phyloP scores from a whole-genome alignment of 1,140 invertebrate genomes.

The Anagrus nilaparvatae region DNA sequence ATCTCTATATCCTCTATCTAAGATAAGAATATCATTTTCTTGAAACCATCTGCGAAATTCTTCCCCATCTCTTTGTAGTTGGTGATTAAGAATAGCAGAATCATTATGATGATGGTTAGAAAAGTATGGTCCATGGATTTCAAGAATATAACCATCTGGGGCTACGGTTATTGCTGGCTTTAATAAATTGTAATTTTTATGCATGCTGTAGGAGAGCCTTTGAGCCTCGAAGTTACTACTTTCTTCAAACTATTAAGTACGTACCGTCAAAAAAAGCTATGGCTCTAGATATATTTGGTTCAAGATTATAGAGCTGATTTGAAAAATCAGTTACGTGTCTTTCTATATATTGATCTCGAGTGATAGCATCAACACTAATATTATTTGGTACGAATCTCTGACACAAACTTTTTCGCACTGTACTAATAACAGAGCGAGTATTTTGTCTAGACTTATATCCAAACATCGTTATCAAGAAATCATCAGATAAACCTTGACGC shows the following conservation, averaged over 20 bases:
- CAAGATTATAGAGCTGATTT: slow-evolving; percentile 10
- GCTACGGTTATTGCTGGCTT: slow-evolving; percentile 9
- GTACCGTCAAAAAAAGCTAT: slow-evolving; percentile 9
- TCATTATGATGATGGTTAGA: slow-evolving; percentile 12
- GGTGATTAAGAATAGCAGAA: slow-evolving; percentile 9
- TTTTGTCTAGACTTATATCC: too few species aligned
- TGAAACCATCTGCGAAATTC: slow-evolving; percentile 10
- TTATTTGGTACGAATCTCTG: too few species aligned
- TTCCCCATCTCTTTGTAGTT: slow-evolving; percentile 6
- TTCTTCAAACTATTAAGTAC: slow-evolving; percentile 11
- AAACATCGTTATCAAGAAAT: too few species aligned
- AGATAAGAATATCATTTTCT: slow-evolving; percentile 8
- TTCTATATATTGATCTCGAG: slow-evolving; percentile 5
- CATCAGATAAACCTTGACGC: too few species aligned
- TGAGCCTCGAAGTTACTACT: slow-evolving; percentile 7
- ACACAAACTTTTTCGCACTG: too few species aligned
- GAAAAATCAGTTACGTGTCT: slow-evolving; percentile 8
- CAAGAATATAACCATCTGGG: slow-evolving; percentile 12
- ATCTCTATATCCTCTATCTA: slow-evolving; percentile 13
- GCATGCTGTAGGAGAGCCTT: slow-evolving; percentile 7
- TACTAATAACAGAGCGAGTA: too few species aligned
- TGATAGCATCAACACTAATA: too few species aligned
- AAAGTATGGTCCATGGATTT: slow-evolving; percentile 15
- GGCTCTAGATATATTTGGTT: slow-evolving; percentile 1
- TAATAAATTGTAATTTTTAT: slow-evolving; percentile 13